A percentile compares a stretch with the other conserved stretches of the same genome.
Evolutionary conservation across 2,797 vertebrate genomes (phyloP).

Genomic region (Cirrhinus molitorella): DNA sequence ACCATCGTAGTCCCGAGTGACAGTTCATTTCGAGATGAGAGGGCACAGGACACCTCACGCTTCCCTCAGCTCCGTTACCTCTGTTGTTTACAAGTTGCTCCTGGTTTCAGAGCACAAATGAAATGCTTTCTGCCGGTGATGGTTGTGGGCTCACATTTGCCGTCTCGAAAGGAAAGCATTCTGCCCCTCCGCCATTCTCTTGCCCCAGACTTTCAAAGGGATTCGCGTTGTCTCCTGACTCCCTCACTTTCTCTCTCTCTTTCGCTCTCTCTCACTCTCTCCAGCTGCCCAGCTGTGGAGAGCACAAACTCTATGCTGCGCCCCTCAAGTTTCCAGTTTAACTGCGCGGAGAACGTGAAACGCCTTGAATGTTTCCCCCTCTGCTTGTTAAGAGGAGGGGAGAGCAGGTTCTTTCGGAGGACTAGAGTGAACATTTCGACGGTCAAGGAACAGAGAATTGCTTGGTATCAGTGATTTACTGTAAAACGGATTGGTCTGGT

Average conservation of each 20-base stretch:
- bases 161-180: conserved; percentile 74
- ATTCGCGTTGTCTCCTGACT: conserved; percentile 38
- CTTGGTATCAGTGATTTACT: neutral
- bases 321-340: conserved; percentile 73
- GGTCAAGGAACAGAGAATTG: conserved; percentile 29
- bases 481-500: neutral
- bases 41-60: conserved; percentile 62
- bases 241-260: conserved; percentile 11
- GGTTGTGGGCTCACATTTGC: conserved; percentile 73
- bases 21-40: conserved; percentile 79
- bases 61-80: conserved; percentile 48
- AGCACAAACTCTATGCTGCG: conserved; percentile 70
- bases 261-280: conserved; percentile 1
- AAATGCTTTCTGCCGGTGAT: conserved; percentile 65
- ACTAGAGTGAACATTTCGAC: conserved; percentile 27
- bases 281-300: conserved; percentile 53
- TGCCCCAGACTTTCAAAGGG: conserved; percentile 53
- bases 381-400: conserved; percentile 65
- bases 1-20: conserved; percentile 78
- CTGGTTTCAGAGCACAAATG: conserved; percentile 47
- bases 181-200: conserved; percentile 83
- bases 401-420: conserved; percentile 65
- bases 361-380: conserved; percentile 62
- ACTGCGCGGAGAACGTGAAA: conserved; percentile 72
- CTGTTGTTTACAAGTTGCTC: conserved; percentile 46